phyloP scores from a whole-genome alignment of 2,797 vertebrate species.

The Silurus lanzhouensis region DNA sequence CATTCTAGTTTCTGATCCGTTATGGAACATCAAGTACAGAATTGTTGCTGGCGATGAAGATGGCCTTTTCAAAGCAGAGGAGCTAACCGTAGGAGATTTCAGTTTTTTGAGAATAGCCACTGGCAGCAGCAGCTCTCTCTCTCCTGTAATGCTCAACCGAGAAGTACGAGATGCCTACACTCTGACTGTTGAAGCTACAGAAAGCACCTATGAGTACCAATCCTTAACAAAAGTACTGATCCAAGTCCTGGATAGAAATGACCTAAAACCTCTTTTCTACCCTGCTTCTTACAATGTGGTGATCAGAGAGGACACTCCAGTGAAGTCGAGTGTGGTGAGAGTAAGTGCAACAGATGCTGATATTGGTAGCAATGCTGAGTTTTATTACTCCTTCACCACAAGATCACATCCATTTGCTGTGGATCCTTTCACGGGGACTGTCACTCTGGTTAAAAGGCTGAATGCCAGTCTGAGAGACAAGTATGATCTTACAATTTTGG shows the following conservation, averaged over 20 bases:
- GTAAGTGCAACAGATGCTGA: constrained; percentile 94
- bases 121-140: constrained; percentile 78
- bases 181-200: constrained; percentile 85
- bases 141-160: constrained; percentile 83
- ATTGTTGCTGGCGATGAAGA: constrained; percentile 84
- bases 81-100: constrained; percentile 86
- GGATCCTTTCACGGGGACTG: constrained; percentile 87
- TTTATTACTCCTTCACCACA: constrained; percentile 88
- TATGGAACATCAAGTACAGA: constrained; percentile 83
- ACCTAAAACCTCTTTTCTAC: constrained; percentile 95
- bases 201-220: constrained; percentile 76
- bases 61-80: constrained; percentile 85
- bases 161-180: constrained; percentile 89
- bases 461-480: constrained; percentile 78
- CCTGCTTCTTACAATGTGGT: constrained; percentile 88
- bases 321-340: constrained; percentile 80
- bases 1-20: constrained; percentile 74
- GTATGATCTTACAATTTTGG: constrained; percentile 87
- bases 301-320: constrained; percentile 81
- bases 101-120: constrained; percentile 92
- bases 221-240: constrained; percentile 85
- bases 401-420: constrained; percentile 82
- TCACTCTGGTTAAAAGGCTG: constrained; percentile 81
- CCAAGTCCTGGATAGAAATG: constrained; percentile 90
- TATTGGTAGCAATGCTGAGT: constrained; percentile 86